A percentile compares a stretch with the other conserved stretches of the same genome.
These are phyloP conservation scores for Podarcis raffonei DNA, from an alignment of 2,113 vertebrate species.

Conservation along the genomic window DNA sequence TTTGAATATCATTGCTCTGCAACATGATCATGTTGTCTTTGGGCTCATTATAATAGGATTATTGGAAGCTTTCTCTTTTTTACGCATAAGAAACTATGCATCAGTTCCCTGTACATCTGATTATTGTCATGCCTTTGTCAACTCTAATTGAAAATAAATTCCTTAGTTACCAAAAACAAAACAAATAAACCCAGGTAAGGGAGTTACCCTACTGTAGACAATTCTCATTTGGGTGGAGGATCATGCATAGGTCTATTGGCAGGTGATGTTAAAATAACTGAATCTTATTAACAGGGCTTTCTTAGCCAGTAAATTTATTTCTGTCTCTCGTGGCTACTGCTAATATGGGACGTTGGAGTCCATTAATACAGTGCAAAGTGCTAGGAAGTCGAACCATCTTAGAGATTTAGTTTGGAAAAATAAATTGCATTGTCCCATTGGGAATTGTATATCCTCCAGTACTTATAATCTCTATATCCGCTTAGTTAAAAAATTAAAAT, in stretches of 20 bases:
- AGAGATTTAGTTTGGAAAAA: conserved; percentile 9
- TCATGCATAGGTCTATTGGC: not conserved
- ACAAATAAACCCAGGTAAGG: conserved; percentile 33
- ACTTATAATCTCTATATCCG: not conserved
- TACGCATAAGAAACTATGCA: conserved; percentile 37
- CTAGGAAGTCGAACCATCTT: conserved; percentile 27
- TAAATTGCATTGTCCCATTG: not conserved
- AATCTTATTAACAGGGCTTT: conserved; percentile 24
- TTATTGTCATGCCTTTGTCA: conserved; percentile 48
- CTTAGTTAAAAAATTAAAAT: not conserved
- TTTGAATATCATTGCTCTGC: conserved; percentile 25
- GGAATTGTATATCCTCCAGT: not conserved
- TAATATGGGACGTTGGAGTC: conserved; percentile 4
- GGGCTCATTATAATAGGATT: conserved; percentile 39
- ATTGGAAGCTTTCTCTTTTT: conserved; percentile 32
- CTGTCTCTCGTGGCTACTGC: conserved; percentile 12
- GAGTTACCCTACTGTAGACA: not conserved
- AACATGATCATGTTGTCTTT: conserved; percentile 35
- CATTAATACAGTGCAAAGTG: conserved; percentile 21
- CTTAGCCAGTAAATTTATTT: conserved; percentile 9
- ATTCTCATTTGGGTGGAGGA: conserved; percentile 3
- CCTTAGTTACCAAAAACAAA: conserved; percentile 20
- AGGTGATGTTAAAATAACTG: not conserved
- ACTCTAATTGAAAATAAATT: conserved; percentile 51
- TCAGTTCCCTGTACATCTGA: conserved; percentile 33